phyloP scores from a whole-genome alignment of 2,797 vertebrate genomes.

The Schizopygopsis malacanthus region DNA sequence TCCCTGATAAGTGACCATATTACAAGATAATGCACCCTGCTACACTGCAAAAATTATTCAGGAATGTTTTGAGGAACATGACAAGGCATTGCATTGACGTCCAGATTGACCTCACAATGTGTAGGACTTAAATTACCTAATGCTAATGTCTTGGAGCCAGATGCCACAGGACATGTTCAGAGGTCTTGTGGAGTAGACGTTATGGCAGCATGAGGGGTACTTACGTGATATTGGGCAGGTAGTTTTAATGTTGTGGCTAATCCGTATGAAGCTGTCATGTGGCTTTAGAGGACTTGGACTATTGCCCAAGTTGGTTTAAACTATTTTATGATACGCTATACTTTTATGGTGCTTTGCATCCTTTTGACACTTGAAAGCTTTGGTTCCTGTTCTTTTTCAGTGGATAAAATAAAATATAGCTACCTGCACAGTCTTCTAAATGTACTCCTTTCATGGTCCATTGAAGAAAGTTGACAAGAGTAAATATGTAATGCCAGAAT shows the following conservation, averaged over 20 bases:
- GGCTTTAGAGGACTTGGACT: neutral
- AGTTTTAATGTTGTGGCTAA: neutral
- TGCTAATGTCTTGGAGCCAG: neutral
- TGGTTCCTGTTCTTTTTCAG: neutral
- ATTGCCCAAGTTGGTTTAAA: neutral
- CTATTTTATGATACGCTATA: neutral
- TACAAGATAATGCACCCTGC: neutral
- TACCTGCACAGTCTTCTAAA: neutral
- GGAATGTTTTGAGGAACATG: neutral
- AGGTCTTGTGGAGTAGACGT: neutral
- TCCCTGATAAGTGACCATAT: too few species aligned
- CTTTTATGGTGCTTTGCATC: neutral
- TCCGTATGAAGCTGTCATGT: neutral
- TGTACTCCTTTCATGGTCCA: neutral
- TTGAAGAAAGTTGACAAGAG: neutral
- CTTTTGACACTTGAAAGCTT: neutral
- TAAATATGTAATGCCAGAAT: slow-evolving; percentile 25
- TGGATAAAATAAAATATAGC: neutral
- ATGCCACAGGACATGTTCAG: neutral
- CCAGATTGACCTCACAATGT: neutral
- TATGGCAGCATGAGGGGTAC: neutral
- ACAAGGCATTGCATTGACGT: neutral
- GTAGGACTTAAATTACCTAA: neutral
- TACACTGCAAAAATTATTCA: neutral
- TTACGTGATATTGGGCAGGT: neutral